phyloP scores from a whole-genome alignment of 2,113 vertebrate genomes.

The Xyrauchen texanus region DNA sequence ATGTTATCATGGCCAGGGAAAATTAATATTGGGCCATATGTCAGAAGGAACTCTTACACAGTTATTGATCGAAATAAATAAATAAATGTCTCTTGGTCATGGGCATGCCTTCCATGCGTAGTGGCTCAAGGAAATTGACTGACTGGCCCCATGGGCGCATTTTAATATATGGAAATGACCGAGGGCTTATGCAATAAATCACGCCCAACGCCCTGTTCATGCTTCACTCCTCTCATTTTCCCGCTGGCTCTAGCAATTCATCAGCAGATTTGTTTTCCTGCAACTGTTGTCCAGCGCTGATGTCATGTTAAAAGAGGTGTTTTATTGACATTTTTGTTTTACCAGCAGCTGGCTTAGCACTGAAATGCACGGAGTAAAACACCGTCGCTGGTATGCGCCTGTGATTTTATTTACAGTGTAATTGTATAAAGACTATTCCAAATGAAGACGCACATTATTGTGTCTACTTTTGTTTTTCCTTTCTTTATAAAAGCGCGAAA shows the following conservation, averaged over 20 bases:
- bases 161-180: slow-evolving; percentile 87
- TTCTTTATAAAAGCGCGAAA: neutral
- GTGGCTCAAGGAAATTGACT: slow-evolving; percentile 78
- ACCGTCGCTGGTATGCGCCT: neutral
- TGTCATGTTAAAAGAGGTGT: slow-evolving; percentile 3
- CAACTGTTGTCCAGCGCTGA: slow-evolving; percentile 22
- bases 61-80: slow-evolving; percentile 15
- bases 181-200: slow-evolving; percentile 80
- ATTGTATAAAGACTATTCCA: neutral
- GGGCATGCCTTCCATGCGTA: slow-evolving; percentile 71
- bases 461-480: too few relatives aligned
- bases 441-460: too few relatives aligned
- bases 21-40: neutral
- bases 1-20: neutral
- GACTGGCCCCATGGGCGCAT: slow-evolving; percentile 80
- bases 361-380: neutral
- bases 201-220: slow-evolving; percentile 71
- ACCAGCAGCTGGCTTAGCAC: neutral
- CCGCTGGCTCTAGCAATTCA: slow-evolving; percentile 54
- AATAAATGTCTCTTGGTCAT: slow-evolving; percentile 65
- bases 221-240: slow-evolving; percentile 65
- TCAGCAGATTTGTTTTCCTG: slow-evolving; percentile 54
- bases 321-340: slow-evolving; percentile 15
- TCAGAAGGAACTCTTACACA: slow-evolving; percentile 1
- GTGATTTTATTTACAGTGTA: neutral